Percentiles rank a stretch among this genome's conserved stretches.
phyloP scores from a whole-genome alignment of 1,140 invertebrate genomes.

The Aphis craccivora region DNA sequence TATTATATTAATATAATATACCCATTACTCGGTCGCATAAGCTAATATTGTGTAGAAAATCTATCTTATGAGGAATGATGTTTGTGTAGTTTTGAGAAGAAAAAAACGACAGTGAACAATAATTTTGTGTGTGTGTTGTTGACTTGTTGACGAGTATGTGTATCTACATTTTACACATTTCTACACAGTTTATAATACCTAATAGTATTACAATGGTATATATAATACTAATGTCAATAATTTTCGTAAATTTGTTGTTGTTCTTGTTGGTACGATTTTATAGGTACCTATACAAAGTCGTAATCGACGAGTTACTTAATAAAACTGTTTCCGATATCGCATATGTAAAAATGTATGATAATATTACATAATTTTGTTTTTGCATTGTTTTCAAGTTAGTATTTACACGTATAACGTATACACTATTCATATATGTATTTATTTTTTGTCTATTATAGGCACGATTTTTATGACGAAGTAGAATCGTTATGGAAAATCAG shows the following conservation, averaged over 20 bases:
- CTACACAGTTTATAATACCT: background rate
- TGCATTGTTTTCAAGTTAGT: background rate
- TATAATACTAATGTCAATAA: background rate
- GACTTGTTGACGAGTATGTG: background rate
- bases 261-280: background rate
- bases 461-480: constrained; percentile 75
- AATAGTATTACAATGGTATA: background rate
- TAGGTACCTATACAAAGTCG: background rate
- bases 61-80: background rate
- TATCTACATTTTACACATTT: background rate
- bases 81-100: background rate
- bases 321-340: background rate
- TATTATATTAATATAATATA: background rate
- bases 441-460: constrained; percentile 63
- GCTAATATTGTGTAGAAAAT: background rate
- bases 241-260: background rate
- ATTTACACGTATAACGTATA: background rate
- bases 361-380: background rate
- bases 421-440: background rate
- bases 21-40: background rate
- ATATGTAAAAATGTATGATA: background rate
- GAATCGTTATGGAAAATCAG: constrained; percentile 76
- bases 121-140: background rate
- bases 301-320: background rate
- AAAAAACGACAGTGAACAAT: no score